Evolutionary conservation across 2,888 invertebrate genomes (phyloP).

Genomic region (Tridacna gigas): DNA sequence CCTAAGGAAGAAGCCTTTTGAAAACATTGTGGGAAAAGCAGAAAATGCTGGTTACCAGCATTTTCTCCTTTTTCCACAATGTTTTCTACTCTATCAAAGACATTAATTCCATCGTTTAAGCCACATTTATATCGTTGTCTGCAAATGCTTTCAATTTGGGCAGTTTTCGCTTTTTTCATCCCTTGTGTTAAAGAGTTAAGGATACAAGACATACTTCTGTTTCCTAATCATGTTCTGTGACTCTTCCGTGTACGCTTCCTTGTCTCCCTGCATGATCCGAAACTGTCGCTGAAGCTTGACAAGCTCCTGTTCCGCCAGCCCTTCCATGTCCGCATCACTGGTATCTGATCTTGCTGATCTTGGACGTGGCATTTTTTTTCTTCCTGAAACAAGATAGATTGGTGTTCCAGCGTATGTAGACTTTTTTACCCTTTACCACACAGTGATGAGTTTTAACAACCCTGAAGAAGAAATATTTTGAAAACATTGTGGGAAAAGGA

Average conservation of each 20-base stretch:
- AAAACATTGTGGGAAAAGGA: too few relatives aligned
- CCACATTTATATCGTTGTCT: too few relatives aligned
- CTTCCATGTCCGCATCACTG: constrained; percentile 83
- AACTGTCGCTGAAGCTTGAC: constrained; percentile 92
- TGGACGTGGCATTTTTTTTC: constrained; percentile 78
- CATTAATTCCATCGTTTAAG: too few relatives aligned
- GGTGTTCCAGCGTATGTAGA: not conserved
- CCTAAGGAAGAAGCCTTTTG: too few relatives aligned
- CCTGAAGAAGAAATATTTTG: too few relatives aligned
- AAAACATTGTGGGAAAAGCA: too few relatives aligned
- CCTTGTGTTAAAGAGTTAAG: not conserved
- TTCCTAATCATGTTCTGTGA: constrained; percentile 88
- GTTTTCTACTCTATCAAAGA: too few relatives aligned
- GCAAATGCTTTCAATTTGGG: too few relatives aligned
- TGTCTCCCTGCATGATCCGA: constrained; percentile 93
- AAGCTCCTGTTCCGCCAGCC: constrained; percentile 88
- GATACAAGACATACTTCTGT: constrained; percentile 82
- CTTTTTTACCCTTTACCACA: not conserved
- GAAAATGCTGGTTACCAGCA: too few relatives aligned
- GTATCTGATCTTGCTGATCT: constrained; percentile 81
- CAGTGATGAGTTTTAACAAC: too few relatives aligned
- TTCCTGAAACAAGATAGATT: not conserved
- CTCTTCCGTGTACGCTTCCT: constrained; percentile 90
- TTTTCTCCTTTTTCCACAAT: too few relatives aligned
- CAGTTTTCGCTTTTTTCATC: too few relatives aligned